These are phyloP conservation scores for Rhogogaster chlorosoma DNA, from an alignment of 2,888 invertebrate genomes.

Conservation along the genomic window DNA sequence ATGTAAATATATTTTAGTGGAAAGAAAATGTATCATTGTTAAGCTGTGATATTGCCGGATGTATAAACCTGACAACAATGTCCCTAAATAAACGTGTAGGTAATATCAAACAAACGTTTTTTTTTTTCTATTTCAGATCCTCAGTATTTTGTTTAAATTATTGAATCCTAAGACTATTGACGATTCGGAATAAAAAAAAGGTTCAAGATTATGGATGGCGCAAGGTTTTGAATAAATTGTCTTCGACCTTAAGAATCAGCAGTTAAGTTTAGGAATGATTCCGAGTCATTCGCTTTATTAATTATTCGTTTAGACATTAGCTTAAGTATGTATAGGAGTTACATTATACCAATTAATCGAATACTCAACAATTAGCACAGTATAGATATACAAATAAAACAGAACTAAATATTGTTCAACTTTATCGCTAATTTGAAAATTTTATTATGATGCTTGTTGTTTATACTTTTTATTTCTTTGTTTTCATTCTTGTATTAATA, in stretches of 20 bases:
- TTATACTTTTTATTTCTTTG: conserved; percentile 62
- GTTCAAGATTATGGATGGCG: neutral
- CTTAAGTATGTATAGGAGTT: conserved; percentile 74
- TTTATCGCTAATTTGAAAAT: conserved; percentile 69
- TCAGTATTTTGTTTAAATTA: neutral
- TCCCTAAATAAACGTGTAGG: conserved; percentile 62
- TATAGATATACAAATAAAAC: conserved; percentile 77
- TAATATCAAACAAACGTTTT: conserved; percentile 7
- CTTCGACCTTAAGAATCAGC: neutral
- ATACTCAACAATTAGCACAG: conserved; percentile 73
- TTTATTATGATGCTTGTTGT: conserved; percentile 63
- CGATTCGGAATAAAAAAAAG: neutral
- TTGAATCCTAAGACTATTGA: neutral
- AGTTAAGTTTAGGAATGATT: conserved; percentile 61
- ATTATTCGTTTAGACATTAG: conserved; percentile 71
- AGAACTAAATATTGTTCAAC: conserved; percentile 72
- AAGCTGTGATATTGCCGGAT: conserved; percentile 74
- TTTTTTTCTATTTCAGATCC: neutral
- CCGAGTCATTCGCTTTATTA: conserved; percentile 67
- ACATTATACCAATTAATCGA: conserved; percentile 74
- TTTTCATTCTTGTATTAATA: conserved; percentile 59
- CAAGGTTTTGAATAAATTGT: neutral
- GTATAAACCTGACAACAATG: conserved; percentile 65
- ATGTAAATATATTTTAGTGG: conserved; percentile 55
- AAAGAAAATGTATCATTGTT: conserved; percentile 64